phyloP scores from a whole-genome alignment of 2,113 vertebrate species.

The Salvelinus namaycush region DNA sequence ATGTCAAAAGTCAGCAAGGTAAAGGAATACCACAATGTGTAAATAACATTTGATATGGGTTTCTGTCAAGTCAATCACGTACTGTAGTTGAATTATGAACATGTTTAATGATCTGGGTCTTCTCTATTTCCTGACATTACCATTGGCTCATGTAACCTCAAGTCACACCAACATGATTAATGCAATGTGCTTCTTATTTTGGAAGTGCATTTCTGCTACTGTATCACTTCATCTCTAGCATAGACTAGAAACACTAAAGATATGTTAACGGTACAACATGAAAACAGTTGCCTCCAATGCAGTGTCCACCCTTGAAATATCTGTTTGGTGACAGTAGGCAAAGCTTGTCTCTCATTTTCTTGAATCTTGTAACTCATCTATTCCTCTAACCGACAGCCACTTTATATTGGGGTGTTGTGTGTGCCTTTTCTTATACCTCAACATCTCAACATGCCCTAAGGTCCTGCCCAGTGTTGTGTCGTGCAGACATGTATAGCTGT shows the following conservation, averaged over 20 bases:
- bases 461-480: neutral
- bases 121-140: too few relatives aligned
- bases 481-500: constrained; percentile 24
- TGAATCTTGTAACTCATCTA: neutral
- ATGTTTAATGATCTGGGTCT: too few relatives aligned
- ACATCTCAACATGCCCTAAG: constrained; percentile 3
- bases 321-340: neutral
- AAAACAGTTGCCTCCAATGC: neutral
- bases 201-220: neutral
- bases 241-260: neutral
- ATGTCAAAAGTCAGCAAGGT: too few relatives aligned
- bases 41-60: too few relatives aligned
- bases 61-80: too few relatives aligned
- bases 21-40: too few relatives aligned
- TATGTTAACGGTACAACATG: neutral
- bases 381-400: neutral
- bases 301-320: neutral
- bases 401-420: neutral
- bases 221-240: neutral
- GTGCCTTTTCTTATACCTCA: neutral
- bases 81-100: too few relatives aligned
- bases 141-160: neutral
- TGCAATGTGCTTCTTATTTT: neutral
- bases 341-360: neutral
- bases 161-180: neutral